Evolutionary conservation across 2,113 vertebrate genomes (phyloP).

Genomic region (Quiscalus mexicanus): DNA sequence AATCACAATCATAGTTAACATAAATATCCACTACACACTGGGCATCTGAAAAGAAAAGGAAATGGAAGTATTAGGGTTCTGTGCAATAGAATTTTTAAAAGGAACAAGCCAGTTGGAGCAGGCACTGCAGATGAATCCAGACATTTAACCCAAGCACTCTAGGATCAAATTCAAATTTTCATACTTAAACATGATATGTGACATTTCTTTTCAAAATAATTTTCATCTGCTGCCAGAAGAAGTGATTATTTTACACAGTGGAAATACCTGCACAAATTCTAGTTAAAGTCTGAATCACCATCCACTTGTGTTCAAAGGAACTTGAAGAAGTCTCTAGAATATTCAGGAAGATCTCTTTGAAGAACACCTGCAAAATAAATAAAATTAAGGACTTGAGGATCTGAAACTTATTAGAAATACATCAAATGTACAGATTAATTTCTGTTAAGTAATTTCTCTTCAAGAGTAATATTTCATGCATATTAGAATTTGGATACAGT

Average conservation of each 20-base stretch:
- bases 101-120: not conserved
- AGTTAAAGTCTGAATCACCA: conserved; percentile 98
- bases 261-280: conserved; percentile 95
- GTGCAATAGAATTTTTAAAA: not conserved
- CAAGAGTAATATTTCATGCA: not conserved
- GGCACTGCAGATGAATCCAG: not conserved
- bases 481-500: not conserved
- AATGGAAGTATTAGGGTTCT: not conserved
- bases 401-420: not conserved
- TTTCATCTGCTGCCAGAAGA: not conserved
- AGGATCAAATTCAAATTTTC: not conserved
- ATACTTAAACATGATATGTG: not conserved
- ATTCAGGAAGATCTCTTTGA: conserved; percentile 97
- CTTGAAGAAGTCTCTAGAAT: conserved; percentile 96
- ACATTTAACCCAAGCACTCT: not conserved
- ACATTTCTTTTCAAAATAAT: not conserved
- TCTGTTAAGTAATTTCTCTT: not conserved
- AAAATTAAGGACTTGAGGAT: not conserved
- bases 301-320: conserved; percentile 99
- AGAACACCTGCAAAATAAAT: conserved; percentile 87
- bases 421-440: not conserved
- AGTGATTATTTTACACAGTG: not conserved
- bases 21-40: conserved; percentile 99
- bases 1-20: conserved; percentile 98
- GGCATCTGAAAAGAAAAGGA: conserved; percentile 84